These are phyloP conservation scores for Rhynchonema sp. DNA, from an alignment of 2,888 invertebrate species.

Conservation along the genomic window DNA sequence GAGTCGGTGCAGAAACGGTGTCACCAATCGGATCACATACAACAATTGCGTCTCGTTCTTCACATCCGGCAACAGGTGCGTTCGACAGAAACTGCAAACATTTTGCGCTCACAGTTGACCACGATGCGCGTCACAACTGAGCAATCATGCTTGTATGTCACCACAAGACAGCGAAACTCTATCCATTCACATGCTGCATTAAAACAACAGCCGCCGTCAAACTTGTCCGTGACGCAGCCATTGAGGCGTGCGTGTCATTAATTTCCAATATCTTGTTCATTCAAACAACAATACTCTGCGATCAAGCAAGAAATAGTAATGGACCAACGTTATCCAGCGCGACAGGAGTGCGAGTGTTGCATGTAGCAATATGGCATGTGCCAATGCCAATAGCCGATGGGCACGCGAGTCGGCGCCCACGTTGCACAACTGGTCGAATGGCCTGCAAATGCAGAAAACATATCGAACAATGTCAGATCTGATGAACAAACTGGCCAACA, in stretches of 20 bases:
- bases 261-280: too few species aligned
- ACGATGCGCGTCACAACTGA: too few species aligned
- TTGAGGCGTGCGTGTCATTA: not conserved
- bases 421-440: not conserved
- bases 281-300: too few species aligned
- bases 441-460: too few species aligned
- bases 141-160: too few species aligned
- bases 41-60: slow-evolving; percentile 33
- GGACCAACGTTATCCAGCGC: not conserved
- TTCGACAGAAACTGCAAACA: slow-evolving; percentile 8
- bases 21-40: slow-evolving; percentile 31
- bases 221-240: too few species aligned
- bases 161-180: too few species aligned
- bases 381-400: slow-evolving; percentile 11
- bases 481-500: too few species aligned
- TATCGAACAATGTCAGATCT: too few species aligned
- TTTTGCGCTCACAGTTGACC: too few species aligned
- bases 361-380: slow-evolving; percentile 14
- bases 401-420: not conserved
- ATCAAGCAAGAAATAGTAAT: not conserved
- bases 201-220: too few species aligned
- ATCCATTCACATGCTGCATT: too few species aligned
- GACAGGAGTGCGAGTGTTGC: slow-evolving; percentile 11
- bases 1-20: slow-evolving; percentile 25
- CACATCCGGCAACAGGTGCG: slow-evolving; percentile 26